A percentile compares a stretch with the other conserved stretches of the same genome.
Evolutionary conservation across 2,797 vertebrate species (phyloP).

Genomic region (Poecilia picta): DNA sequence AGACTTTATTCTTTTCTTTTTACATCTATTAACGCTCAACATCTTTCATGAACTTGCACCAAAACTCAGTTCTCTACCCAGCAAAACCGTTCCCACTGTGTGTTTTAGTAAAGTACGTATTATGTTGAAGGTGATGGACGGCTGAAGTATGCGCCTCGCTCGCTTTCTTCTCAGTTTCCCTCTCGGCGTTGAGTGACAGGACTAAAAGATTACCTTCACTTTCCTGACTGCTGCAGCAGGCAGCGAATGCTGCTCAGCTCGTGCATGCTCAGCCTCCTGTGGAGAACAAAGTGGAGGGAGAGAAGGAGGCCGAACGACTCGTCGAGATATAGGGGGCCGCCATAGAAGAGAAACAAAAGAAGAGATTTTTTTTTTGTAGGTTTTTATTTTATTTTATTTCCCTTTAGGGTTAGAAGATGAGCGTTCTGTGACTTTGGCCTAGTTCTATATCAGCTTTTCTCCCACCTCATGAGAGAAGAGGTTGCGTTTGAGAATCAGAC

Average conservation of each 20-base stretch:
- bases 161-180: conserved; percentile 38
- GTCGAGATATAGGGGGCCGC: conserved; percentile 65
- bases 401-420: conserved; percentile 76
- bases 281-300: conserved; percentile 66
- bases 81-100: conserved; percentile 19
- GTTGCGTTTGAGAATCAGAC: conserved; percentile 82
- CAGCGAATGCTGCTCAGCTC: conserved; percentile 44
- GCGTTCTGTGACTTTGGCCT: conserved; percentile 83
- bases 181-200: conserved; percentile 59
- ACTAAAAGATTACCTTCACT: conserved; percentile 67
- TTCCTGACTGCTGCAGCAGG: conserved; percentile 52
- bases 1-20: not conserved
- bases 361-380: conserved; percentile 44
- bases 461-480: conserved; percentile 74
- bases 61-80: conserved; percentile 1
- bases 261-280: conserved; percentile 66
- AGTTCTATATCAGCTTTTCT: conserved; percentile 76
- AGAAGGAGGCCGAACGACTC: conserved; percentile 52
- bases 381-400: conserved; percentile 41
- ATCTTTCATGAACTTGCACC: not conserved
- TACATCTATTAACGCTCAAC: not conserved
- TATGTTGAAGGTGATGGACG: conserved; percentile 42
- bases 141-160: conserved; percentile 38
- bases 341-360: conserved; percentile 66
- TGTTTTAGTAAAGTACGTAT: conserved; percentile 20